Evolutionary conservation across 2,113 vertebrate species (phyloP), one percentile per base, ranked within the genome.

Genomic region (Mobula birostris): DNA sequence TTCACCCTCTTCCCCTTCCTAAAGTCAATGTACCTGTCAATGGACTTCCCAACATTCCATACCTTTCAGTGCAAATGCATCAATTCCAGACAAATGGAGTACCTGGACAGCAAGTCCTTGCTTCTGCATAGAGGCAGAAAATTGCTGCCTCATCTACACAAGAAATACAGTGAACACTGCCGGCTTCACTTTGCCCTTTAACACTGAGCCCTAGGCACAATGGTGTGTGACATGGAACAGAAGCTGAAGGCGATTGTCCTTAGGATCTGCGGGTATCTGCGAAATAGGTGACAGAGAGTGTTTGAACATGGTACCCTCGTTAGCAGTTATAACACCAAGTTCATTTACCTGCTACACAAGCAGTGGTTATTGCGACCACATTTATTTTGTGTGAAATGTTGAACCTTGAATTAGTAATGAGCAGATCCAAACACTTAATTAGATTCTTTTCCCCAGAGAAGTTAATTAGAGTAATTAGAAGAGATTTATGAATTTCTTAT

Each of bases 401-500:
- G 29, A 93, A 72, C 40, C 68, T 48, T 93, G 91, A 93, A 93
- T 92, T 92, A 48, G 68, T 92, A 74, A 92, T 93, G 36, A 93
- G 74, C 40, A 27, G 24, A 72, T 93, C 70, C 32, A 93, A 93
- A 93, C 40, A 93, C 24, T 74, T 70, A 93, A 93, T 93, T 90
- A 90, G 63, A 66, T 66, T 63, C 29, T 1, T 90, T 24, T 90
- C 83, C 61, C 27, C 85, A 19, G 61, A n/a, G 70, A 93, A 74
- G 32, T 93, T 74, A 93, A 93, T 93, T 74, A 74, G 12, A 76
- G 68, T 93, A 29, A 93, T 72, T 93, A 56, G 14, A 93, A 76
- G n/a, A 93, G 91, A 93, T 56, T 74, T 93, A 93, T 93, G 91
- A 93, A 93, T 93, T 74, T 90, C 29, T 90, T 74, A 19, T 74